phyloP scores from a whole-genome alignment of 2,113 vertebrate genomes.

The Carassius auratus region DNA sequence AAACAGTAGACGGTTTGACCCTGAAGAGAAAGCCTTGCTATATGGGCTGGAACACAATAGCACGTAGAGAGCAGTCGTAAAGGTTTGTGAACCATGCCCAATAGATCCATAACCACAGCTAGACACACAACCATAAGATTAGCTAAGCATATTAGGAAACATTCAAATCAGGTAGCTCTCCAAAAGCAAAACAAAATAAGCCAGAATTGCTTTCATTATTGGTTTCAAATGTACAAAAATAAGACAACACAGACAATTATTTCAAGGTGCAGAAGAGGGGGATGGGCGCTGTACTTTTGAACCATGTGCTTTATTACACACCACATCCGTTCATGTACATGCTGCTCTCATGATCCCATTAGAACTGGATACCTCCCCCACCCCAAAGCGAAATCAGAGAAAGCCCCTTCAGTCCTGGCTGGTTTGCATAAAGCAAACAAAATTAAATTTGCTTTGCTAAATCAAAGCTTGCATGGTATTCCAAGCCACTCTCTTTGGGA shows the following conservation, averaged over 20 bases:
- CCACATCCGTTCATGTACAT: constrained; percentile 91
- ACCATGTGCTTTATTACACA: constrained; percentile 88
- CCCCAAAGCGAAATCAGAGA: constrained; percentile 49
- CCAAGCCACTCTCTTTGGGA: constrained; percentile 96
- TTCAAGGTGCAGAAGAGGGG: constrained; percentile 67
- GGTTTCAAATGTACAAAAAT: constrained; percentile 61
- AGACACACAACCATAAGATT: constrained; percentile 28
- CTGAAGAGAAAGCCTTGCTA: constrained; percentile 33
- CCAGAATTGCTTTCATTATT: constrained; percentile 68
- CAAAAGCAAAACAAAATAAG: constrained; percentile 31
- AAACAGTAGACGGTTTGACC: constrained; percentile 24
- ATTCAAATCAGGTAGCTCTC: constrained; percentile 6
- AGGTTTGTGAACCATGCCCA: constrained; percentile 31
- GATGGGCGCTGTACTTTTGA: constrained; percentile 75
- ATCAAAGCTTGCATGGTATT: constrained; percentile 99
- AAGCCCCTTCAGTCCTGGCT: constrained; percentile 85
- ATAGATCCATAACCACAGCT: constrained; percentile 43
- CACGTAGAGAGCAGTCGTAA: constrained; percentile 17
- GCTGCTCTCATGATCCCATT: constrained; percentile 88
- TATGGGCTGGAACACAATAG: constrained; percentile 15
- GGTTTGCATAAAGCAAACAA: constrained; percentile 99
- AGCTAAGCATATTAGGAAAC: constrained; percentile 37
- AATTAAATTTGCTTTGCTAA: constrained; percentile 99
- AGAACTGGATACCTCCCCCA: constrained; percentile 70
- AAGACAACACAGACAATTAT: constrained; percentile 73